phyloP scores from a whole-genome alignment of 2,888 invertebrate genomes.

The Aethes cnicana region DNA sequence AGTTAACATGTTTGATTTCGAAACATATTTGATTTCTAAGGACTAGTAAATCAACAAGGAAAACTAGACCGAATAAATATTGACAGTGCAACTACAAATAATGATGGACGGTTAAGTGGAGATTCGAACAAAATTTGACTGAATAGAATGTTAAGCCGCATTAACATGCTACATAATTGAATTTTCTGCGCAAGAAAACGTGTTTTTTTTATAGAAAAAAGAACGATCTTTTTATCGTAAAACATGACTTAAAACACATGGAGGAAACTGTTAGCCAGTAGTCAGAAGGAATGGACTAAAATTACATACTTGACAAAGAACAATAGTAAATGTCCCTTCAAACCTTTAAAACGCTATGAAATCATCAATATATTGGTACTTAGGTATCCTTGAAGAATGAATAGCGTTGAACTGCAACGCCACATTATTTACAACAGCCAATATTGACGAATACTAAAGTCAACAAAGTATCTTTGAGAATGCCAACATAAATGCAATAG shows the following conservation, averaged over 20 bases:
- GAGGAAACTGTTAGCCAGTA: too few species aligned
- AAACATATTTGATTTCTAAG: conserved; percentile 21
- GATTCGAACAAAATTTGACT: conserved; percentile 5
- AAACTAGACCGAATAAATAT: conserved; percentile 26
- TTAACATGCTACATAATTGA: not conserved
- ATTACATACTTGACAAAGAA: too few species aligned
- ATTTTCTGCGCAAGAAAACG: not conserved
- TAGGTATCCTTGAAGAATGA: not conserved
- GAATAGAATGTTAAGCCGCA: not conserved
- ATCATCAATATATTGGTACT: not conserved
- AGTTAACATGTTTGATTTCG: conserved; percentile 9
- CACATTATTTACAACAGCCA: conserved; percentile 8
- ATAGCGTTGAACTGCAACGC: not conserved
- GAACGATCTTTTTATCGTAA: too few species aligned
- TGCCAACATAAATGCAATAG: conserved; percentile 4
- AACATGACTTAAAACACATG: too few species aligned
- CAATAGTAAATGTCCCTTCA: too few species aligned
- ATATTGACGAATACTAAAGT: conserved; percentile 17
- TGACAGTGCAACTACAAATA: conserved; percentile 14
- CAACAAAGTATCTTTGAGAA: conserved; percentile 14
- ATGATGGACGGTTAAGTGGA: conserved; percentile 3
- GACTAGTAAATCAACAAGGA: conserved; percentile 8
- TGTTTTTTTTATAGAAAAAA: too few species aligned
- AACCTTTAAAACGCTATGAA: too few species aligned
- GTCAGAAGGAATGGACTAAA: too few species aligned